Evolutionary conservation across 2,113 vertebrate species (phyloP).

Genomic region (Connochaetes taurinus): DNA sequence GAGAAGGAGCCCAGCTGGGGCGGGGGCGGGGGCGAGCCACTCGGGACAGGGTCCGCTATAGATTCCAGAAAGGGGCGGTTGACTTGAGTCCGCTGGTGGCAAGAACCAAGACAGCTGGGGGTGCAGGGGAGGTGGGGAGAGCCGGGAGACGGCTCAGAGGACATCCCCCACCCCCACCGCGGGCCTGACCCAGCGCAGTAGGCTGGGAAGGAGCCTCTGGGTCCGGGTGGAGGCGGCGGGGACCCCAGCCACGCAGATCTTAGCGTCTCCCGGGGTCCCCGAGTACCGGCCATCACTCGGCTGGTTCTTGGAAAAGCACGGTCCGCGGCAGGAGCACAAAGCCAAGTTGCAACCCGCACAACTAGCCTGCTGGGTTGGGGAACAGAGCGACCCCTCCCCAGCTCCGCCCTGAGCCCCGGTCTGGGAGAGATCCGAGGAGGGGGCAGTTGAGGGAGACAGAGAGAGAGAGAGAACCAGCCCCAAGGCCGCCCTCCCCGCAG

Average conservation of each 20-base stretch:
- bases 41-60: background rate
- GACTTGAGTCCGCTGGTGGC: background rate
- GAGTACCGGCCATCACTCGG: background rate
- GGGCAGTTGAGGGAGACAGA: background rate
- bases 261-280: background rate
- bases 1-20: slow-evolving; percentile 66
- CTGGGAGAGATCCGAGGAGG: background rate
- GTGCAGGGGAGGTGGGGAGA: background rate
- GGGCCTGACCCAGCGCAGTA: background rate
- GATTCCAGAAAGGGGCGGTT: slow-evolving; percentile 54
- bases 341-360: background rate
- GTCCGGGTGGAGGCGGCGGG: background rate
- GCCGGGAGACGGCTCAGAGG: background rate
- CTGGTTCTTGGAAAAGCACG: background rate
- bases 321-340: background rate
- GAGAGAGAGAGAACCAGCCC: background rate
- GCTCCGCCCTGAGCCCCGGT: background rate
- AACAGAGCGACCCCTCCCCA: background rate
- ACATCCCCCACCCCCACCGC: background rate
- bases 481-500: background rate
- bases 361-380: background rate
- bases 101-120: slow-evolving; percentile 25
- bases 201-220: background rate
- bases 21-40: slow-evolving; percentile 17
- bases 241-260: background rate